Base-by-base conservation (phyloP, 2,888 invertebrate genomes). In the Tipula helvola region DNA sequence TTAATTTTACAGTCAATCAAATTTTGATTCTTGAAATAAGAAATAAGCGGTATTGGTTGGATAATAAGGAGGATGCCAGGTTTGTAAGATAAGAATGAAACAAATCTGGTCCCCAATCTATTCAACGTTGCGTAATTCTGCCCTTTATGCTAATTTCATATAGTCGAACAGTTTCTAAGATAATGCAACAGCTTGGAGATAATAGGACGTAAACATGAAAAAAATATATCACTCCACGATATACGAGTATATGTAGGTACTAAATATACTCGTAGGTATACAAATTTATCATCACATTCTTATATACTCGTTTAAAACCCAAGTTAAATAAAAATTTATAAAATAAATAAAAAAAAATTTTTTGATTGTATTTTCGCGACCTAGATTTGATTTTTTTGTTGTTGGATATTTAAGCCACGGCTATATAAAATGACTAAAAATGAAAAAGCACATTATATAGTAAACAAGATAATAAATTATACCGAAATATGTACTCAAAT, bases 391-490 rank as follows among this genome's bases (percentile, higher is more conserved):
- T 28, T 10, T 71, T 18, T 71, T 71, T 71, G 71, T 71, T 71
- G 71, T 71, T 71, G 71, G 28, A 2, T 71, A 28, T 71, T 71
- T 71, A 71, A 71, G 39, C 39, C 39, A 13, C 71, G 71, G 18
- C 28, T 28, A 28, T 71, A 71, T 71, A 71, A 71, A 71, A 71
- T 71, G 71, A n/a, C 52, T 52, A 52, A 52, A 52, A 52, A 52
- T 52, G 28, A 71, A 71, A 71, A 71, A 71, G 28, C 28, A 71
- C 71, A 71, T 71, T 28, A 71, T 71, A 71, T 71, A 71, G 71
- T 71, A 71, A 71, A 71, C 71, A 71, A 71, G 71, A 71, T 71
- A 71, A 71, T 71, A 71, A 71, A 71, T 71, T 71, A 71, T 71
- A 71, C 71, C 71, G 28, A 71, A 71, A 71, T 71, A 71, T 71